phyloP scores from a whole-genome alignment of 2,888 invertebrate genomes.

The Synanthedon vespiformis region DNA sequence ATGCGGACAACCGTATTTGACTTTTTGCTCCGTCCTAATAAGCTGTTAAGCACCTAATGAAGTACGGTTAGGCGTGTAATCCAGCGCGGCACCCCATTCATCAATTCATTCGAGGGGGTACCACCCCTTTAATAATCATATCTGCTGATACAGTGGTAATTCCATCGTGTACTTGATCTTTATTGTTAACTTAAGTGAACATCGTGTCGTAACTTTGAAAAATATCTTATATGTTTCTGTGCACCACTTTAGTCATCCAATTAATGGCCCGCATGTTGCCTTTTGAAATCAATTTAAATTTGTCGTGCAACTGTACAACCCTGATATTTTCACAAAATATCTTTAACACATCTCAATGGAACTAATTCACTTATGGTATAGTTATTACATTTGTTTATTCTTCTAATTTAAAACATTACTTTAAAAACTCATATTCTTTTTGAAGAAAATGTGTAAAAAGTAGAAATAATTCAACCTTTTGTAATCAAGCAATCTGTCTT shows the following conservation, averaged over 20 bases:
- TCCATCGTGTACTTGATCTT: slow-evolving; percentile 14
- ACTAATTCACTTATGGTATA: no score
- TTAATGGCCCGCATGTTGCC: slow-evolving; percentile 51
- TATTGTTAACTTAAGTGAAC: slow-evolving; percentile 17
- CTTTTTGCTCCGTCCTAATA: slow-evolving; percentile 46
- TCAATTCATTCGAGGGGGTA: slow-evolving; percentile 23
- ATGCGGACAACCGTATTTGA: slow-evolving; percentile 25
- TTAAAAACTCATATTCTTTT: no score
- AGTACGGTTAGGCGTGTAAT: slow-evolving; percentile 52
- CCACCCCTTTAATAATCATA: slow-evolving; percentile 35
- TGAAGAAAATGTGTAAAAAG: no score
- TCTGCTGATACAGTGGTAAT: slow-evolving; percentile 15
- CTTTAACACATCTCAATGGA: no score
- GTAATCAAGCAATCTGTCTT: no score
- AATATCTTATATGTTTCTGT: slow-evolving; percentile 21
- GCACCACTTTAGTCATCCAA: slow-evolving; percentile 46
- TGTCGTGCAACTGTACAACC: slow-evolving; percentile 3
- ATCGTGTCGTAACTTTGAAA: slow-evolving; percentile 17
- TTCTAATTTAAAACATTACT: no score
- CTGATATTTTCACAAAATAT: no score
- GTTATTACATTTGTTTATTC: no score
- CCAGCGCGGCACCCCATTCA: slow-evolving; percentile 36
- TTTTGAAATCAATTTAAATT: slow-evolving; percentile 40
- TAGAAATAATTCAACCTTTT: no score
- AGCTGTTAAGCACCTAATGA: slow-evolving; percentile 49